Base-by-base conservation (phyloP, 2,888 invertebrate species). In the Hymenopus coronatus region DNA sequence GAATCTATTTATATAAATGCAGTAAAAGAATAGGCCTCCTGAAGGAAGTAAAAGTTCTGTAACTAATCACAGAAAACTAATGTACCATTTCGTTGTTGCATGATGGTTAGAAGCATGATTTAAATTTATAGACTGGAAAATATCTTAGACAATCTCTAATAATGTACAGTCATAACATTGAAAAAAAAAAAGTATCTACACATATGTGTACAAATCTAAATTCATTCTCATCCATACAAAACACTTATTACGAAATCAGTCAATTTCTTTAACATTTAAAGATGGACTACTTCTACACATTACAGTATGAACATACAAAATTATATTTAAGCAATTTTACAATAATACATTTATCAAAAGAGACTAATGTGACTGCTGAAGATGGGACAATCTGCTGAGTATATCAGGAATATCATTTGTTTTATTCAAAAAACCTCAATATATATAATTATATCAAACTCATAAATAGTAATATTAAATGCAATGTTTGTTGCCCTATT, bases 261-360 rank as follows among this genome's bases (percentile, higher is more conserved):
- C 82, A 82, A 81, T 30, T 86, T 28, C 28, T 28, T 54, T 27
- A 46, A 85, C 85, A 54, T 85, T 54, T 54, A 27, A 54, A 85
- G 54, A 54, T 28, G 46, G 27, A 8, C 82, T 82, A 87, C 33
- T 15, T 25, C 30, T 82, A 82, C 87, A 88, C 85, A 88, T 84
- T 88, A 84, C 54, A 87, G 86, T 87, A 89, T 89, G 83, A 88
- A 89, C 87, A 89, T 89, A 89, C 84, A 89, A 89, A 89, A 89
- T 87, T 89, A 89, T 86, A 30, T 81, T 33, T 6, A 30, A 81
- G 27, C 82, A 82, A 82, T 87, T 87, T 82, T 87, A 87, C 87
- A 87, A 82, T 70, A 70, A 70, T 87, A 87, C 87, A 28, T 87
- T 87, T 87, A 87, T 87, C 86, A 87, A 82, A 87, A 87, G 28